Conservation (phyloP, 2,888 invertebrate genomes). For the Synergus gifuensis region DNA sequence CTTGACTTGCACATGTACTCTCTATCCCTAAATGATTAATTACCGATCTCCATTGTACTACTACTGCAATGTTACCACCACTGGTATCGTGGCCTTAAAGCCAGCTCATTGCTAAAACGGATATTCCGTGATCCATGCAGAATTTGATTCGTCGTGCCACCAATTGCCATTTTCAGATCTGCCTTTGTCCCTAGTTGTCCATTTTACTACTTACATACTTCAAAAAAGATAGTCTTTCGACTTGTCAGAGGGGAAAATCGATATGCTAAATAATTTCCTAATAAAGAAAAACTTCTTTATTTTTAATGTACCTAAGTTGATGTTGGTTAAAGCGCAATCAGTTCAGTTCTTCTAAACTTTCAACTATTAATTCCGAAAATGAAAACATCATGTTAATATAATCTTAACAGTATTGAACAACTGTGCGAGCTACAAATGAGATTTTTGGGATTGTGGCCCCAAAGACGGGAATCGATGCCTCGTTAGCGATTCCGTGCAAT, state of each 20-base stretch:
- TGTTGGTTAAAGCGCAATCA: too few relatives aligned
- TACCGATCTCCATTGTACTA: slow-evolving; percentile 66
- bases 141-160: slow-evolving; percentile 31
- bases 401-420: neutral
- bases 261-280: too few relatives aligned
- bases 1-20: slow-evolving; percentile 52
- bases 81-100: slow-evolving; percentile 59
- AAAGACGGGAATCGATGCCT: slow-evolving; percentile 66
- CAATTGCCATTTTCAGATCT: slow-evolving; percentile 32
- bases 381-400: too few relatives aligned
- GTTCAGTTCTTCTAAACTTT: too few relatives aligned
- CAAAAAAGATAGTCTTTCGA: too few relatives aligned
- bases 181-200: neutral
- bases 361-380: too few relatives aligned
- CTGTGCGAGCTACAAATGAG: neutral
- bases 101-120: slow-evolving; percentile 74
- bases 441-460: slow-evolving; percentile 1
- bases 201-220: neutral
- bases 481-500: slow-evolving; percentile 74
- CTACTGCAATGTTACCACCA: slow-evolving; percentile 21
- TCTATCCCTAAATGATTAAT: slow-evolving; percentile 74
- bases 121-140: slow-evolving; percentile 72
- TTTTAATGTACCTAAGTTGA: too few relatives aligned
- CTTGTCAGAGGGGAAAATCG: too few relatives aligned
- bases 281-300: too few relatives aligned